Percentiles rank a stretch among this genome's conserved stretches.
phyloP scores from a whole-genome alignment of 2,888 invertebrate species.

The Xiphydria camelus region DNA sequence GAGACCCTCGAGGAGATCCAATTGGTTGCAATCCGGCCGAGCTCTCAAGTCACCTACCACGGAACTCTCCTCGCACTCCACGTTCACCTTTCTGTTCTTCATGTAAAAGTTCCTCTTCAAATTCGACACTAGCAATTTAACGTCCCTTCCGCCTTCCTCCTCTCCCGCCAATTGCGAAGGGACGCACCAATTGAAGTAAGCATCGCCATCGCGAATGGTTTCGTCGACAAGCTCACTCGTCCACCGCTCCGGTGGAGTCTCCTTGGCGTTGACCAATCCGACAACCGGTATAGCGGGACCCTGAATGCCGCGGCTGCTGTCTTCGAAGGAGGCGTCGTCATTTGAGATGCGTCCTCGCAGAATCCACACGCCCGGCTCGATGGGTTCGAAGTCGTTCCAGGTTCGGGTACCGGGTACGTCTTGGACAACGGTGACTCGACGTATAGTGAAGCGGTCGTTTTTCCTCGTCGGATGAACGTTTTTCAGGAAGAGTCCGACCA shows the following conservation, averaged over 20 bases:
- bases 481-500: conserved; percentile 32
- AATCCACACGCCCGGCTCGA: conserved; percentile 41
- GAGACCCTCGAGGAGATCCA: conserved; percentile 51
- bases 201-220: conserved; percentile 56
- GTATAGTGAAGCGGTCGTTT: conserved; percentile 44
- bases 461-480: conserved; percentile 36
- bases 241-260: conserved; percentile 47
- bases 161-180: conserved; percentile 34
- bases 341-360: conserved; percentile 39
- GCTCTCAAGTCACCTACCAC: conserved; percentile 52
- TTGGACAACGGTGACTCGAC: conserved; percentile 35
- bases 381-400: conserved; percentile 45
- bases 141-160: conserved; percentile 36
- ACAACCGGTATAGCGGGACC: conserved; percentile 57
- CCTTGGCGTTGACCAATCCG: conserved; percentile 49
- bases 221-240: conserved; percentile 53
- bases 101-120: conserved; percentile 50
- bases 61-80: conserved; percentile 45
- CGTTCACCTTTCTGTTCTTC: conserved; percentile 47
- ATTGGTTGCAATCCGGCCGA: conserved; percentile 28
- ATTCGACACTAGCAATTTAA: conserved; percentile 47
- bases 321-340: conserved; percentile 41
- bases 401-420: conserved; percentile 41
- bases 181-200: conserved; percentile 53
- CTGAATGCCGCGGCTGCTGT: conserved; percentile 55